Evolutionary conservation across 2,888 invertebrate genomes (phyloP), one percentile per base, ranked within the genome.

Genomic region (Oligia fasciuncula): DNA sequence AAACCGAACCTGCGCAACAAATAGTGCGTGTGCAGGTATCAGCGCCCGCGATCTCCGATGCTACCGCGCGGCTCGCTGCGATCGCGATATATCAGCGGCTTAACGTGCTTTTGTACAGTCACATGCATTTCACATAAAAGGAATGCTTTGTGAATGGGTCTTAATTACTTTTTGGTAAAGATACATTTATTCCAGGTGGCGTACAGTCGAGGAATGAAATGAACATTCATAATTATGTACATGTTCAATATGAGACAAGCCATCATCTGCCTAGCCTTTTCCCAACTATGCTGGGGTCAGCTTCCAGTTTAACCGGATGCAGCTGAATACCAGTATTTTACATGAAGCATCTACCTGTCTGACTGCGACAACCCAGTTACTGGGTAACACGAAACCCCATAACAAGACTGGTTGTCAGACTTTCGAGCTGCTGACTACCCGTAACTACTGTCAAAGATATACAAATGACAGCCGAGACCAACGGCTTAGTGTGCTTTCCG

Each of bases 1-100:
- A 35, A n/a, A 57, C 4, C 2, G 14, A 72, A 57, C 19, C 13
- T 35, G 13, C 6, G 70, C 49, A 75, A 63, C 79, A 66, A 73
- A 74, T 82, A 57, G 79, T 76, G 66, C 17, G 11, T 13, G 29
- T 9, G 23, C 66, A 73, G 83, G 73, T 85, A 83, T 85, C 77
- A 60, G 74, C 6, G 70, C 29, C 23, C 19, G 70, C 79, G 67
- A 83, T 85, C 79, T 62, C 13, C 65, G 81, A 80, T 78, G 71
- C 9, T 66, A 86, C 82, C 84, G 79, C 72, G 57, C 46, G 46
- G n/a, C 54, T 72, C 40, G 51, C 60, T 63, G 60, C 77, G 73
- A 81, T 83, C 74, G 72, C 77, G 81, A 81, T 85, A 84, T 87
- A 85, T 87, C 79, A 81, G 46, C 54, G 72, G 77, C 81, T 81